Conservation (phyloP, 64 coral and sea anemone species). For the Montipora capricornis region DNA sequence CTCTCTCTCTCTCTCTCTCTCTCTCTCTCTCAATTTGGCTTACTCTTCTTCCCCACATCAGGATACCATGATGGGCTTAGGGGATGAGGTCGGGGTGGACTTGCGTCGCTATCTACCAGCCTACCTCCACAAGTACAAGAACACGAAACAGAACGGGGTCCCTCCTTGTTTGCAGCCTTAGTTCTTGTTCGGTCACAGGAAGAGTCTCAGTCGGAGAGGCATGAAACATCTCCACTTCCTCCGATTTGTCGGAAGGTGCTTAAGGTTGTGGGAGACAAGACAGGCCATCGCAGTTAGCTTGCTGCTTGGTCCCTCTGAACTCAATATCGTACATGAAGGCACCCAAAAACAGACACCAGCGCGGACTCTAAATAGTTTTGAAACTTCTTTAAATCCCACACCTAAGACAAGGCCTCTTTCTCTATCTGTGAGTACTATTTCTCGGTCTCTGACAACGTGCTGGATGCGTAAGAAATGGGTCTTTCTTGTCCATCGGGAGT, state of each 20-base stretch:
- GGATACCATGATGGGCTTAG: conserved; percentile 25
- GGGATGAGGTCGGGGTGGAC: conserved; percentile 5
- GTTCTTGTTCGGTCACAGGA: conserved; percentile 48
- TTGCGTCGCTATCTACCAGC: not conserved
- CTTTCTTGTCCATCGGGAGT: conserved; percentile 15
- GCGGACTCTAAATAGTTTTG: conserved; percentile 44
- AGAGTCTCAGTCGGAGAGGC: conserved; percentile 10
- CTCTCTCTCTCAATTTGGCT: not conserved
- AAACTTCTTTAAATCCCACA: conserved; percentile 59
- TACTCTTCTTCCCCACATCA: conserved; percentile 40
- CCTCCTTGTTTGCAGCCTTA: conserved; percentile 31
- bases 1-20: too few species aligned
- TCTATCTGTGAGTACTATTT: not conserved
- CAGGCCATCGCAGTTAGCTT: conserved; percentile 51
- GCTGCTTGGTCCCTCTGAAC: conserved; percentile 42
- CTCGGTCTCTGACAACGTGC: conserved; percentile 26
- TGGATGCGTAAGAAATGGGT: conserved; percentile 25
- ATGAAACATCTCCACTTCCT: conserved; percentile 19
- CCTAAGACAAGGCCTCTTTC: conserved; percentile 28
- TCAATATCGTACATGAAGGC: conserved; percentile 42
- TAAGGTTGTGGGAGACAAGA: not conserved
- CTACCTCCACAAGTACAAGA: conserved; percentile 25
- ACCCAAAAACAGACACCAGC: conserved; percentile 63
- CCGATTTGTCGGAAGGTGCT: not conserved
- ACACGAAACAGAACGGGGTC: conserved; percentile 62